Percentiles rank a stretch among this genome's conserved stretches.
phyloP scores from a whole-genome alignment of 2,797 vertebrate species.

The Balearica regulorum region DNA sequence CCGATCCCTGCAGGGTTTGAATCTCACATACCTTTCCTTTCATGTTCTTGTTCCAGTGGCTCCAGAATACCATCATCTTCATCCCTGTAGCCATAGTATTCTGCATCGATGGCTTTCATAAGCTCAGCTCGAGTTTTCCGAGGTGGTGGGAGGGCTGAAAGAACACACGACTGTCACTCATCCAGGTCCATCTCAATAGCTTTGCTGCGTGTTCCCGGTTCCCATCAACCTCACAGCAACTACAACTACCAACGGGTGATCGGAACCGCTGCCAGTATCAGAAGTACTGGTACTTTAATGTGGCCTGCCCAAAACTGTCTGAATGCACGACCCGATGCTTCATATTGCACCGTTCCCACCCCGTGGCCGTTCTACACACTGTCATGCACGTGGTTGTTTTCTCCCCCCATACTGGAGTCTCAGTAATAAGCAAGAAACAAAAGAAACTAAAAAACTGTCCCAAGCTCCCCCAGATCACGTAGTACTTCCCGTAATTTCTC shows the following conservation, averaged over 20 bases:
- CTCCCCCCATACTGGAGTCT: too few relatives aligned
- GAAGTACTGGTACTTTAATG: not conserved
- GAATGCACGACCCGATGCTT: not conserved
- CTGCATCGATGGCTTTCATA: slow-evolving; percentile 95
- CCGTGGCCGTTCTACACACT: not conserved
- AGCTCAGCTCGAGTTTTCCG: slow-evolving; percentile 93
- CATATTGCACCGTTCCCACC: not conserved
- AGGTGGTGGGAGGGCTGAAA: slow-evolving; percentile 85
- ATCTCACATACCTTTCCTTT: slow-evolving; percentile 79
- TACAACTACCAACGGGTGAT: not conserved
- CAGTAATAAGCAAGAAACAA: not conserved
- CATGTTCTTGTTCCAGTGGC: slow-evolving; percentile 88
- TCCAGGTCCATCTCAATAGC: not conserved
- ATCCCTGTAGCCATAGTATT: slow-evolving; percentile 95
- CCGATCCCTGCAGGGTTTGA: not conserved
- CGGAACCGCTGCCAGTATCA: not conserved
- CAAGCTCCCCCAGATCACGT: not conserved
- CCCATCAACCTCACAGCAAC: not conserved
- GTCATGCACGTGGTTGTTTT: fast-evolving
- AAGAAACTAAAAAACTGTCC: not conserved
- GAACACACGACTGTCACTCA: not conserved
- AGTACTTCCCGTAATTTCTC: not conserved
- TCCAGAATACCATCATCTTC: slow-evolving; percentile 93
- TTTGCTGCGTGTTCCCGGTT: not conserved
- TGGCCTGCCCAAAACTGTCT: not conserved